phyloP scores from a whole-genome alignment of 2,797 vertebrate genomes.

The Scarus forsteni region DNA sequence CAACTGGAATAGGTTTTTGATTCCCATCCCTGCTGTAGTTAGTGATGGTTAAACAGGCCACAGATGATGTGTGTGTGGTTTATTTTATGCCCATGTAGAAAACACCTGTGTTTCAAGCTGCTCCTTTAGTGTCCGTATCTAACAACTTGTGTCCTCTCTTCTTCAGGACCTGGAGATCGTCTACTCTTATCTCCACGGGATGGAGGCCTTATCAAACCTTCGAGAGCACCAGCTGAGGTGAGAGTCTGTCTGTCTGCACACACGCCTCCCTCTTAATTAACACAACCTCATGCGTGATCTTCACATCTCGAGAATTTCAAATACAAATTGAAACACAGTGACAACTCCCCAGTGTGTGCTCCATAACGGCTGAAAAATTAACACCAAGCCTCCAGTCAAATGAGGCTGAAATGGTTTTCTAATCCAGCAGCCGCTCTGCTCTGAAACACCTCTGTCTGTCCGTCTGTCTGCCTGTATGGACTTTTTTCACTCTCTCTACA shows the following conservation, averaged over 20 bases:
- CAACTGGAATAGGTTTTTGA: too few species aligned
- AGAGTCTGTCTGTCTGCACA: conserved; percentile 23
- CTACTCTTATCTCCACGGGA: conserved; percentile 98
- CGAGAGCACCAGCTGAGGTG: conserved; percentile 97
- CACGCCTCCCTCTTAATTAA: not conserved
- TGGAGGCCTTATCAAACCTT: conserved; percentile 98
- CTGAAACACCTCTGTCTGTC: not conserved
- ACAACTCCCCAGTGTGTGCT: conserved; percentile 29
- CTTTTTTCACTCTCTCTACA: conserved; percentile 5
- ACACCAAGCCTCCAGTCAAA: conserved; percentile 1
- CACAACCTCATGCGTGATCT: conserved; percentile 9
- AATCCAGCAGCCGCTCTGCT: conserved; percentile 6
- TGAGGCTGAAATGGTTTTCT: conserved; percentile 5
- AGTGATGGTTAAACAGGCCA: too few species aligned
- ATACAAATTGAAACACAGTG: conserved; percentile 26
- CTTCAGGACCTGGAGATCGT: conserved; percentile 97
- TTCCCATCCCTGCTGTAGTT: too few species aligned
- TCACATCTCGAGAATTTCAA: conserved; percentile 13
- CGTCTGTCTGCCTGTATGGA: not conserved
- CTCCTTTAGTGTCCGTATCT: not conserved
- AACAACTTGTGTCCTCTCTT: conserved; percentile 14
- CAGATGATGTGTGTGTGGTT: not conserved
- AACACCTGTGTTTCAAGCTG: not conserved
- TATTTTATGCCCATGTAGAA: not conserved
- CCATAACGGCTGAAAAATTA: conserved; percentile 18